These are phyloP conservation scores for Nerophis ophidion DNA, from an alignment of 2,113 vertebrate genomes.

Conservation along the genomic window DNA sequence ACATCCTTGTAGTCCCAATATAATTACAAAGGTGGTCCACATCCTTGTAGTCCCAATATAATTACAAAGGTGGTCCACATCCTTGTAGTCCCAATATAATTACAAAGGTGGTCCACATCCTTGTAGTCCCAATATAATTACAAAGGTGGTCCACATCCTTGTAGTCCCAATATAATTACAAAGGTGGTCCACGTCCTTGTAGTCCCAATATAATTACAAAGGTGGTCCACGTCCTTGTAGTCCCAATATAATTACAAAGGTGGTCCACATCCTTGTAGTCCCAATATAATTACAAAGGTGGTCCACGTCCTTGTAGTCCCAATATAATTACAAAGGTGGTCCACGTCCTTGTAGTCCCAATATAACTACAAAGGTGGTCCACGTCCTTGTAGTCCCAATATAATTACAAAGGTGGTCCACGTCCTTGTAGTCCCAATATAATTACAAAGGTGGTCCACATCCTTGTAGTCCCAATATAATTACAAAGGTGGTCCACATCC, in stretches of 20 bases:
- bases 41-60: slow-evolving; percentile 23
- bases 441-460: slow-evolving; percentile 45
- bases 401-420: slow-evolving; percentile 41
- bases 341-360: slow-evolving; percentile 27
- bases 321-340: slow-evolving; percentile 40
- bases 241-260: slow-evolving; percentile 32
- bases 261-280: slow-evolving; percentile 32
- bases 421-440: slow-evolving; percentile 24
- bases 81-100: slow-evolving; percentile 18
- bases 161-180: slow-evolving; percentile 12
- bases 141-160: slow-evolving; percentile 47
- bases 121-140: slow-evolving; percentile 15
- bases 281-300: slow-evolving; percentile 40
- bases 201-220: slow-evolving; percentile 16
- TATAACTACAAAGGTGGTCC: slow-evolving; percentile 40
- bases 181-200: slow-evolving; percentile 50
- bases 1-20: slow-evolving; percentile 23
- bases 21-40: slow-evolving; percentile 35
- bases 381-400: slow-evolving; percentile 25
- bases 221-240: slow-evolving; percentile 42
- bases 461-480: slow-evolving; percentile 18
- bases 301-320: slow-evolving; percentile 27
- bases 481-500: slow-evolving; percentile 47
- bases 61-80: slow-evolving; percentile 45
- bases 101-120: slow-evolving; percentile 47